phyloP scores from a whole-genome alignment of 2,888 invertebrate species.

The Cryptocheilus praepositus region DNA sequence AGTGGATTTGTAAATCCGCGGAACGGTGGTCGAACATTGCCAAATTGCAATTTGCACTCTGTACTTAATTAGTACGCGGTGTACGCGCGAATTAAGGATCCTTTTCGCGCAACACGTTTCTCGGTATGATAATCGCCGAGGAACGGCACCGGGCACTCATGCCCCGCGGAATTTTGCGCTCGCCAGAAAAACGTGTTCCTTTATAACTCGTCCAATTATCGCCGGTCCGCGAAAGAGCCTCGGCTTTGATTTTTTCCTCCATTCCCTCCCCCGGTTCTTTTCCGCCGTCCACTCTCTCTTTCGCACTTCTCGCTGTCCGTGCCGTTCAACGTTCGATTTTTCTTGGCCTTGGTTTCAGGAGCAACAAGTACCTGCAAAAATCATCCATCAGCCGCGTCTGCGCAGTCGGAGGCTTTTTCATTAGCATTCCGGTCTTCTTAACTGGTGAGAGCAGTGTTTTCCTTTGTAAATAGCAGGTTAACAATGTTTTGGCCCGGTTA shows the following conservation, averaged over 20 bases:
- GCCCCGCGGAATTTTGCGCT: too few species aligned
- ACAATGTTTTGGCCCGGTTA: background rate
- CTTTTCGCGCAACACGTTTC: too few species aligned
- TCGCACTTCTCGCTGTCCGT: background rate
- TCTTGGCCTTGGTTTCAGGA: slow-evolving; percentile 79
- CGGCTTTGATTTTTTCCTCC: slow-evolving; percentile 16
- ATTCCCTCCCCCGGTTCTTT: background rate
- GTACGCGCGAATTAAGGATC: too few species aligned
- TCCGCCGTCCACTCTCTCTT: slow-evolving; percentile 6
- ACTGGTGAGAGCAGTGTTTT: slow-evolving; percentile 81
- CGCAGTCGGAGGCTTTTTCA: slow-evolving; percentile 94
- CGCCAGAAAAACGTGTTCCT: slow-evolving; percentile 1
- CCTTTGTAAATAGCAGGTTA: background rate
- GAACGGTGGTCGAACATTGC: too few species aligned
- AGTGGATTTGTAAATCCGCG: too few species aligned
- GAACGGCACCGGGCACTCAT: too few species aligned
- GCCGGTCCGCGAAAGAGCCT: slow-evolving; percentile 32
- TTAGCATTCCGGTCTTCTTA: slow-evolving; percentile 95
- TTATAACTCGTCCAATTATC: slow-evolving; percentile 45
- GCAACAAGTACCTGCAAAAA: slow-evolving; percentile 93
- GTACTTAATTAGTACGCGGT: too few species aligned
- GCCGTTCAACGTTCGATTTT: slow-evolving; percentile 8
- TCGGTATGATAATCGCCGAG: too few species aligned
- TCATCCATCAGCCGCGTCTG: slow-evolving; percentile 93
- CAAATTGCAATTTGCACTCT: too few species aligned